Conservation (phyloP, 2,113 vertebrate genomes). For the Sinocyclocheilus anophthalmus region DNA sequence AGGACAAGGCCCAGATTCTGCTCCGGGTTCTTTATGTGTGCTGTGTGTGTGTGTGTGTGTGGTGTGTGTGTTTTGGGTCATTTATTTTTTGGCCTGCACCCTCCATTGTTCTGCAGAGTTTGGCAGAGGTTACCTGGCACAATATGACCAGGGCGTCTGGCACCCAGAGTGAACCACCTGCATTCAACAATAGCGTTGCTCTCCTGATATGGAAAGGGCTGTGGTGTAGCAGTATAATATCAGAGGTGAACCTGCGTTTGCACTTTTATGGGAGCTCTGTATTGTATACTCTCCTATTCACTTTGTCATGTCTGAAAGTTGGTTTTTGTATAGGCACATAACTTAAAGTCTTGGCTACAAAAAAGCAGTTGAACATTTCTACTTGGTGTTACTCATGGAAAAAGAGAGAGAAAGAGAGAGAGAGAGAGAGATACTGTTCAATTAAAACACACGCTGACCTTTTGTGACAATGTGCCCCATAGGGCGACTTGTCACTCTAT, state of each 20-base stretch:
- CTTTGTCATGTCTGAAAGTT: no score
- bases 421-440: not conserved
- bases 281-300: not conserved
- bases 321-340: no score
- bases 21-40: conserved; percentile 55
- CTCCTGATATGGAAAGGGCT: conserved; percentile 41
- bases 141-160: conserved; percentile 50
- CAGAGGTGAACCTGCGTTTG: not conserved
- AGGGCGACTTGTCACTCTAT: no score
- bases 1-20: conserved; percentile 62
- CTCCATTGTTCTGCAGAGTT: conserved; percentile 46
- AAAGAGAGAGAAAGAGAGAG: not conserved
- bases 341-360: no score
- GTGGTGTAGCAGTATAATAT: not conserved
- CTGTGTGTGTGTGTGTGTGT: conserved; percentile 28
- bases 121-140: conserved; percentile 43
- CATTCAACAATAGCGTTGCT: conserved; percentile 61
- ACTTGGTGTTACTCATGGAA: not conserved
- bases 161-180: conserved; percentile 59
- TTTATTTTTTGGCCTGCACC: conserved; percentile 40
- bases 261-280: not conserved
- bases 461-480: not conserved
- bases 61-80: conserved; percentile 56
- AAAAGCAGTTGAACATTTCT: not conserved
- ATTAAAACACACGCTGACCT: not conserved